A percentile compares a stretch with the other conserved stretches of the same genome.
Evolutionary conservation across 2,888 invertebrate species (phyloP).

Genomic region (Himalopsyche anomala): DNA sequence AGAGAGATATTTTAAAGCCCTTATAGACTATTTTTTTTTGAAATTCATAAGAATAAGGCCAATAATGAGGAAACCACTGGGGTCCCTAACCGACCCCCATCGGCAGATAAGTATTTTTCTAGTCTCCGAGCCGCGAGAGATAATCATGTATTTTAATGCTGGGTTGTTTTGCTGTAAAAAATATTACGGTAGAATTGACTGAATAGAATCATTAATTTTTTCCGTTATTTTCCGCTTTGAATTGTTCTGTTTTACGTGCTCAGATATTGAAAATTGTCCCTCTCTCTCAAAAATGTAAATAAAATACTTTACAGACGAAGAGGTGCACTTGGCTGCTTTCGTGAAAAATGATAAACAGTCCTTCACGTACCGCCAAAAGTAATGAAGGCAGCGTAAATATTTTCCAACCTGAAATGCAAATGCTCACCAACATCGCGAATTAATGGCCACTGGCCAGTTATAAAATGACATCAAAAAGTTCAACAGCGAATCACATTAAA

Average conservation of each 20-base stretch:
- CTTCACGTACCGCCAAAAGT: conserved; percentile 18
- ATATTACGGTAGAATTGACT: too few relatives aligned
- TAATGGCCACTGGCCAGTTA: not conserved
- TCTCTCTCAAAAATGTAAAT: not conserved
- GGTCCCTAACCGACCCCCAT: too few relatives aligned
- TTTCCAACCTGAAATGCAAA: conserved; percentile 7
- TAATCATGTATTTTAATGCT: too few relatives aligned
- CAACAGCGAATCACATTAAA: not conserved
- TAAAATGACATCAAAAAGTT: not conserved
- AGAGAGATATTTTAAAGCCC: too few relatives aligned
- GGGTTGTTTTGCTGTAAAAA: too few relatives aligned
- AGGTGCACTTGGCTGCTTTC: conserved; percentile 21
- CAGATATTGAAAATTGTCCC: not conserved
- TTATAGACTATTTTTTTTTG: too few relatives aligned
- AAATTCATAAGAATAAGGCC: too few relatives aligned
- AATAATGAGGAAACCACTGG: too few relatives aligned
- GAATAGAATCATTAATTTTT: too few relatives aligned
- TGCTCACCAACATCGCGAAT: not conserved
- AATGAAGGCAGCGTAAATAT: not conserved
- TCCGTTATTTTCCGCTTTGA: too few relatives aligned
- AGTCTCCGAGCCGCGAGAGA: too few relatives aligned
- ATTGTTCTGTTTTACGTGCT: not conserved
- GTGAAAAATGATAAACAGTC: conserved; percentile 13
- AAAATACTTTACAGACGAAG: conserved; percentile 21
- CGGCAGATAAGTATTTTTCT: too few relatives aligned